A percentile compares a stretch with the other conserved stretches of the same genome.
Conservation (phyloP, 1,140 invertebrate species). For the Drosophila varians region DNA sequence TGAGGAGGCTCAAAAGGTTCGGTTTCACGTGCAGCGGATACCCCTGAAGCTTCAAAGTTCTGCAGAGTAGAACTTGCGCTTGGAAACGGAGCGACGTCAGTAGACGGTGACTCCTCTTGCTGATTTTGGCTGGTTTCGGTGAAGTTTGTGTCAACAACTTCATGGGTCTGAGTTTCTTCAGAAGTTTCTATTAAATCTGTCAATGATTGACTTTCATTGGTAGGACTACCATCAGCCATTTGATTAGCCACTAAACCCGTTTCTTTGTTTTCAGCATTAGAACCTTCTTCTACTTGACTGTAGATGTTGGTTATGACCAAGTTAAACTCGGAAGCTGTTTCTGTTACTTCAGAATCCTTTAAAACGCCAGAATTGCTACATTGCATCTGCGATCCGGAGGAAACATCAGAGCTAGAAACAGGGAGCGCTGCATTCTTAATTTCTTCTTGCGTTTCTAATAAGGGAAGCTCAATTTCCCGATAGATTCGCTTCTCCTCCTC, state of each 20-base stretch:
- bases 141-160: background rate
- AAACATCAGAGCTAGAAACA: background rate
- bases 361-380: background rate
- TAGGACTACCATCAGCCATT: background rate
- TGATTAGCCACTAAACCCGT: background rate
- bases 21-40: background rate
- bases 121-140: background rate
- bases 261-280: background rate
- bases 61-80: background rate
- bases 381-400: too few relatives aligned
- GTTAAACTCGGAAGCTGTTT: slow-evolving; percentile 13
- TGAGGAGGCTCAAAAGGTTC: background rate
- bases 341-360: background rate
- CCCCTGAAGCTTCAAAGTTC: background rate
- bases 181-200: background rate
- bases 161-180: background rate
- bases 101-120: background rate
- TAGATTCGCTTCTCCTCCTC: slow-evolving; percentile 64
- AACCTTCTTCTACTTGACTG: slow-evolving; percentile 32
- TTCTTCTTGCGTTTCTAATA: slow-evolving; percentile 13
- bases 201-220: background rate
- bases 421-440: background rate
- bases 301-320: slow-evolving; percentile 67
- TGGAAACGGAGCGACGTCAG: background rate
- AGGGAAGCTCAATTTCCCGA: slow-evolving; percentile 66